A percentile compares a stretch with the other conserved stretches of the same genome.
Evolutionary conservation across 2,113 vertebrate genomes (phyloP).

Genomic region (Panthera leo): DNA sequence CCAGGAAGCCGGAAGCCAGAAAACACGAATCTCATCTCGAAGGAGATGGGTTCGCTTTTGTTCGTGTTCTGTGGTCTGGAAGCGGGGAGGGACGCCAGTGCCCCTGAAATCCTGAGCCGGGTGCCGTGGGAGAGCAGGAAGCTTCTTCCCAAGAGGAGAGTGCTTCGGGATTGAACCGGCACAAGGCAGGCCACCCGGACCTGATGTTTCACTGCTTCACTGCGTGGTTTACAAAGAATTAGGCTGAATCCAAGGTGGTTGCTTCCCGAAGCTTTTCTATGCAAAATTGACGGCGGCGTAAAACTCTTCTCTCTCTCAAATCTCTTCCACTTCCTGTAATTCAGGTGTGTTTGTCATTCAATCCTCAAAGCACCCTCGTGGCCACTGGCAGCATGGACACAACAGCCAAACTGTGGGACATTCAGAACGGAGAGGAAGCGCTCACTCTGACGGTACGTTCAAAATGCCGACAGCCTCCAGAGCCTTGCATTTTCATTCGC

Average conservation of each 20-base stretch:
- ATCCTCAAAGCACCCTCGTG: slow-evolving; percentile 94
- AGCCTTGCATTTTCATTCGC: neutral
- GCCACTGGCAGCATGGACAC: slow-evolving; percentile 97
- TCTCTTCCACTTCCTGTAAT: slow-evolving; percentile 52
- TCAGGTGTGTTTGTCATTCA: slow-evolving; percentile 96
- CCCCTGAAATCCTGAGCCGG: neutral
- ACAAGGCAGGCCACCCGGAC: rapidly evolving
- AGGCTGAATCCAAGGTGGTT: neutral
- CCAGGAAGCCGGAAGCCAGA: neutral
- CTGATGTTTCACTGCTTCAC: neutral
- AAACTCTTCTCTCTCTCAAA: neutral
- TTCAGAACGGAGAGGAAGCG: slow-evolving; percentile 92
- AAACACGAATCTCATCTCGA: rapidly evolving
- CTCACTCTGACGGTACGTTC: slow-evolving; percentile 88
- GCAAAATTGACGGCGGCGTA: neutral
- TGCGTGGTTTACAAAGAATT: neutral
- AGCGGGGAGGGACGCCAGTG: neutral
- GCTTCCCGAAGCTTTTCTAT: neutral
- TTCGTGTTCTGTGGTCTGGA: neutral
- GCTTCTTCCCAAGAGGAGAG: neutral
- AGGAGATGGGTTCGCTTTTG: neutral
- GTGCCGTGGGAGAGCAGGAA: neutral
- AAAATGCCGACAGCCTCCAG: neutral
- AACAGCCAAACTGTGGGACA: slow-evolving; percentile 93
- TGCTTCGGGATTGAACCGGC: neutral